phyloP scores from a whole-genome alignment of 2,888 invertebrate species.

The Tipula confusa region DNA sequence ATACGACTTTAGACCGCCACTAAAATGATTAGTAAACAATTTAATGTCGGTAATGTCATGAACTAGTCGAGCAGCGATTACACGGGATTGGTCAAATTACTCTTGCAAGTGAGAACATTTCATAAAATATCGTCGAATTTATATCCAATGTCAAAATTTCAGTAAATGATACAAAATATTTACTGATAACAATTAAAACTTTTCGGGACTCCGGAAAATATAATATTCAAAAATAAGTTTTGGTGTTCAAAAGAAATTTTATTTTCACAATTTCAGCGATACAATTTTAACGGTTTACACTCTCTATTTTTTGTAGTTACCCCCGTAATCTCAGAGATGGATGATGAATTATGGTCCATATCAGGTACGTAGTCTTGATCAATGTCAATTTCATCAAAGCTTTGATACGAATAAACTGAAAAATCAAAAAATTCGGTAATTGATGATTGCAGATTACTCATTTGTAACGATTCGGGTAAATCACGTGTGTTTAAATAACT shows the following conservation, averaged over 20 bases:
- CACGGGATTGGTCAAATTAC: too few relatives aligned
- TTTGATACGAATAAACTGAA: not conserved
- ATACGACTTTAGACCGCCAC: too few relatives aligned
- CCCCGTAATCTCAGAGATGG: not conserved
- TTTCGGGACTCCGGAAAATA: not conserved
- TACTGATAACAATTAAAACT: too few relatives aligned
- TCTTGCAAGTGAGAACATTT: too few relatives aligned
- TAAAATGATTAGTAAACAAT: too few relatives aligned
- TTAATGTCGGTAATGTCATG: too few relatives aligned
- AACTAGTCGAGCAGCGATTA: too few relatives aligned
- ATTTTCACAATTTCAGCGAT: not conserved
- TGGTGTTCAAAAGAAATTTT: not conserved
- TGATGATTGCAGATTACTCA: not conserved
- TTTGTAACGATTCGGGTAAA: not conserved
- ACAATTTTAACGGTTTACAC: not conserved
- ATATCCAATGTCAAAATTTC: too few relatives aligned
- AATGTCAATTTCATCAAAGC: not conserved
- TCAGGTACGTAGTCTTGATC: not conserved
- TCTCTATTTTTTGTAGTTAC: not conserved
- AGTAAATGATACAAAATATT: too few relatives aligned
- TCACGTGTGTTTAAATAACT: not conserved
- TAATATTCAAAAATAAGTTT: not conserved
- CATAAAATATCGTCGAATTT: too few relatives aligned
- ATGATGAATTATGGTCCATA: not conserved
- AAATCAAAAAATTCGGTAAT: not conserved